These are phyloP conservation scores for Leucoptera coffeella DNA, from an alignment of 2,888 invertebrate species.

Conservation along the genomic window DNA sequence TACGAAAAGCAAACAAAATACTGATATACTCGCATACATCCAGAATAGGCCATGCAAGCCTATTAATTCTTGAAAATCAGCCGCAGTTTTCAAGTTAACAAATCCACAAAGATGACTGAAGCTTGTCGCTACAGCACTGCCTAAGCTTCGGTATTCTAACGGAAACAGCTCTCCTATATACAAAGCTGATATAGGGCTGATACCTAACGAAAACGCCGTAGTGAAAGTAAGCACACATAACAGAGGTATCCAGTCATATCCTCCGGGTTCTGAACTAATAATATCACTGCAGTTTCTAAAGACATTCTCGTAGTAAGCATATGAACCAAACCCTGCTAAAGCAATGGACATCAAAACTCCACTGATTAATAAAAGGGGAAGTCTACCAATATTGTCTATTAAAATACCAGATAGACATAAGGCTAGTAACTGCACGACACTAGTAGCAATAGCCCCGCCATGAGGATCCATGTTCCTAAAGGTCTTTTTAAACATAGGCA, in stretches of 20 bases:
- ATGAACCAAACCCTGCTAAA: conserved; percentile 76
- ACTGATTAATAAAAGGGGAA: conserved; percentile 76
- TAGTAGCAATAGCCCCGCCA: conserved; percentile 76
- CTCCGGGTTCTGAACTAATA: conserved; percentile 31
- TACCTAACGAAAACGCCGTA: conserved; percentile 74
- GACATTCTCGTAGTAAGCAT: conserved; percentile 71
- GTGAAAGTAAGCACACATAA: conserved; percentile 77
- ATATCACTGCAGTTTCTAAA: conserved; percentile 24
- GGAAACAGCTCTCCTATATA: conserved; percentile 69
- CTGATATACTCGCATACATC: conserved; percentile 77
- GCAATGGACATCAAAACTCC: conserved; percentile 81
- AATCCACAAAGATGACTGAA: conserved; percentile 84
- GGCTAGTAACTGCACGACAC: conserved; percentile 75
- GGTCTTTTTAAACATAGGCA: conserved; percentile 79
- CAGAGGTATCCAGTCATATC: conserved; percentile 77
- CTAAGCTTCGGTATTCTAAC: conserved; percentile 63
- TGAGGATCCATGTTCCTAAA: conserved; percentile 75
- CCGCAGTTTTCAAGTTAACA: conserved; percentile 76
- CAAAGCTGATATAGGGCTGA: conserved; percentile 68
- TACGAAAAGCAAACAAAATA: conserved; percentile 75
- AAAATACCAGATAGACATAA: conserved; percentile 75
- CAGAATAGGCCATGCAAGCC: conserved; percentile 80
- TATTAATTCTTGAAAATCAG: conserved; percentile 67
- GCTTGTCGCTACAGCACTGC: conserved; percentile 66
- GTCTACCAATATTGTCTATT: conserved; percentile 79